phyloP scores from a whole-genome alignment of 2,888 invertebrate species.

The Lasioglossum malachurum region DNA sequence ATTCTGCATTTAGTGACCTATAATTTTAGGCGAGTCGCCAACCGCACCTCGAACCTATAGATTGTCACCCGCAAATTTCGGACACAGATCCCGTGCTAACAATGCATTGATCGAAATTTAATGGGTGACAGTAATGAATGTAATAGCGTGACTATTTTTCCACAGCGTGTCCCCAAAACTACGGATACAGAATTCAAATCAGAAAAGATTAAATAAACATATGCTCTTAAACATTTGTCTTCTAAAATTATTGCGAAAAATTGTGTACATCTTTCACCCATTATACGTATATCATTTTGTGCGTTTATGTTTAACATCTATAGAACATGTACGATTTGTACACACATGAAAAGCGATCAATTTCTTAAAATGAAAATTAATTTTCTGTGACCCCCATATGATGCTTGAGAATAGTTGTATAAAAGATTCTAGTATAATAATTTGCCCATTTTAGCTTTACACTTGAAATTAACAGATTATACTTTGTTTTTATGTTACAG shows the following conservation, averaged over 20 bases:
- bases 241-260: background rate
- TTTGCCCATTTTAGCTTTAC: background rate
- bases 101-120: background rate
- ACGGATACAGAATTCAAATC: background rate
- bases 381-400: background rate
- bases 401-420: background rate
- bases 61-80: background rate
- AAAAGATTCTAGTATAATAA: background rate
- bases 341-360: background rate
- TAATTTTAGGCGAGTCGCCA: conserved; percentile 11
- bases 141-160: conserved; percentile 6
- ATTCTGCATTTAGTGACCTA: conserved; percentile 11
- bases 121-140: background rate
- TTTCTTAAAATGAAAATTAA: background rate
- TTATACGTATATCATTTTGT: background rate
- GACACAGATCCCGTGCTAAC: background rate
- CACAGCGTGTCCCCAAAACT: background rate
- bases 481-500: background rate
- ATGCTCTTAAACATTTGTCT: background rate
- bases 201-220: background rate
- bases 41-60: background rate
- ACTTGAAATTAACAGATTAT: background rate
- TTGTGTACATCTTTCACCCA: background rate
- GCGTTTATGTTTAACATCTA: background rate
- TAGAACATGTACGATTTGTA: background rate